These are phyloP conservation scores for Lagopus leucura DNA, from an alignment of 2,113 vertebrate species.

Conservation along the genomic window DNA sequence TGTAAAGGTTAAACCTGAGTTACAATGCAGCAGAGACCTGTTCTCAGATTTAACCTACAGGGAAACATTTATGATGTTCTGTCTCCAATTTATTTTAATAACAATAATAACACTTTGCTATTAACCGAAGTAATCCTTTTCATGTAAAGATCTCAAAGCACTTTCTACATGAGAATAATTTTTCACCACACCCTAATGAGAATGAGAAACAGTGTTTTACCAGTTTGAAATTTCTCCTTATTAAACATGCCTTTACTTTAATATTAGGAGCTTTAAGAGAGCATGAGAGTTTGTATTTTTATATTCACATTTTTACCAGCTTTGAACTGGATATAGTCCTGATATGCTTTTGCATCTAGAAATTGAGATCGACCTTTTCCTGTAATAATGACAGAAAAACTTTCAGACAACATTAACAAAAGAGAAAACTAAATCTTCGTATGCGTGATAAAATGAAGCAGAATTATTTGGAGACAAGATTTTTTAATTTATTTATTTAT, in stretches of 20 bases:
- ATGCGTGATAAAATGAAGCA: neutral
- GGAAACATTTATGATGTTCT: conserved; percentile 63
- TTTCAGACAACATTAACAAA: neutral
- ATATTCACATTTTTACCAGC: neutral
- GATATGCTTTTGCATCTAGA: neutral
- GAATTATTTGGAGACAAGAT: neutral
- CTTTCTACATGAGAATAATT: conserved; percentile 40
- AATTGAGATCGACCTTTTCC: neutral
- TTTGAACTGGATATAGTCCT: neutral
- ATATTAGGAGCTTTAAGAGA: conserved; percentile 17
- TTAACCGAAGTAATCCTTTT: conserved; percentile 52
- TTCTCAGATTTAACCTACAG: conserved; percentile 41
- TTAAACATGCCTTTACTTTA: conserved; percentile 49
- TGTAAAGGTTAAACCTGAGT: conserved; percentile 58
- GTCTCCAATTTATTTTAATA: conserved; percentile 75
- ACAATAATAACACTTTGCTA: conserved; percentile 65
- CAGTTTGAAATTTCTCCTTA: conserved; percentile 60
- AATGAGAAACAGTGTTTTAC: conserved; percentile 51
- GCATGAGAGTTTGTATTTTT: neutral
- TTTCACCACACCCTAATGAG: conserved; percentile 45
- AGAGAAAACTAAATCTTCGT: neutral
- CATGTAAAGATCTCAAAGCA: conserved; percentile 53
- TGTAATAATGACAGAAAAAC: neutral
- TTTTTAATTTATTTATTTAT: neutral
- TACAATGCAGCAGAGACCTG: neutral